These are phyloP conservation scores for Syngnathus typhle DNA, from an alignment of 2,113 vertebrate species.

Conservation along the genomic window DNA sequence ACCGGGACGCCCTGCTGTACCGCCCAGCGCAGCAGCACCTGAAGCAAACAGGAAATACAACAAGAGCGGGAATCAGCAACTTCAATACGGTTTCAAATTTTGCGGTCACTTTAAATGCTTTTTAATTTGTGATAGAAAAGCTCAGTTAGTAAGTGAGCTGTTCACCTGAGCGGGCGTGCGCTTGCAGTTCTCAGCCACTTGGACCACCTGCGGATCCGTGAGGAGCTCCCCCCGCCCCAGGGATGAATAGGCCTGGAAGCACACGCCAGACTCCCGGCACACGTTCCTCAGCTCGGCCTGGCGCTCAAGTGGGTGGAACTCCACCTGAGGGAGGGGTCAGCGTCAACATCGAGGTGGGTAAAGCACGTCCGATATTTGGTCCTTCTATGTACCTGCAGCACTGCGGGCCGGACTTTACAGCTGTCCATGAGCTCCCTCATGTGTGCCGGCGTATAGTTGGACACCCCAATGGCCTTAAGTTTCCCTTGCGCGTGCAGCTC, in stretches of 20 bases:
- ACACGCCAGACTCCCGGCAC: conserved; percentile 65
- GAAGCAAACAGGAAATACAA: neutral
- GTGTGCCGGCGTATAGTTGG: conserved; percentile 76
- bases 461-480: conserved; percentile 77
- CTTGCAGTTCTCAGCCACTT: conserved; percentile 55
- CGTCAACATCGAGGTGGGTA: neutral
- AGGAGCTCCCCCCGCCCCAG: conserved; percentile 71
- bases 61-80: neutral
- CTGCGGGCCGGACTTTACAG: conserved; percentile 67
- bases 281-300: conserved; percentile 67
- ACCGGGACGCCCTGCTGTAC: conserved; percentile 72
- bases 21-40: conserved; percentile 75
- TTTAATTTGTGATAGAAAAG: neutral
- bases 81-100: neutral
- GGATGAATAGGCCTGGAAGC: conserved; percentile 78
- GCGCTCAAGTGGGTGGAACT: conserved; percentile 74
- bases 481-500: conserved; percentile 64
- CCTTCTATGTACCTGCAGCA: conserved; percentile 53
- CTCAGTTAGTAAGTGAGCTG: neutral
- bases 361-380: neutral
- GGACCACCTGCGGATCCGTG: conserved; percentile 53
- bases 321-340: conserved; percentile 60
- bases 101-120: no score
- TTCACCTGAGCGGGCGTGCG: conserved; percentile 70
- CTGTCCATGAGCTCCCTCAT: conserved; percentile 65